phyloP scores from a whole-genome alignment of 1,140 invertebrate species.

The Daktulosphaira vitifoliae region DNA sequence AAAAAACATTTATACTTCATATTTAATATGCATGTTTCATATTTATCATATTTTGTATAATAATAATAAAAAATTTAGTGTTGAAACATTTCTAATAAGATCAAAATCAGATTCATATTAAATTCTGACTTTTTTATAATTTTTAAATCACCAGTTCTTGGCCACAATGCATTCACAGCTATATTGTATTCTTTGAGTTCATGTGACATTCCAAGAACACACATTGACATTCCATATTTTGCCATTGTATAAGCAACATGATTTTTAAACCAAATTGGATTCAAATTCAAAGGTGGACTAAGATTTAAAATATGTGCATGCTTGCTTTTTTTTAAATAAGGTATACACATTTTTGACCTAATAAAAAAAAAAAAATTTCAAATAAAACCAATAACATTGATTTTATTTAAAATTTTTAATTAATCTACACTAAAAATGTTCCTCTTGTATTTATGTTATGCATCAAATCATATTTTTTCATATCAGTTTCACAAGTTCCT shows the following conservation, averaged over 20 bases:
- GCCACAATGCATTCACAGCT: slow-evolving; percentile 96
- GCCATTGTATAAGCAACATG: slow-evolving; percentile 97
- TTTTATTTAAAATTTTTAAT: background rate
- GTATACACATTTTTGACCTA: slow-evolving; percentile 86
- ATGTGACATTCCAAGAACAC: slow-evolving; percentile 89
- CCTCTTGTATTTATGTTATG: slow-evolving; percentile 83
- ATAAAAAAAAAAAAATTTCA: slow-evolving; percentile 8
- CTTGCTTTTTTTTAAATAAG: slow-evolving; percentile 75
- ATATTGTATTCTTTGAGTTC: slow-evolving; percentile 78
- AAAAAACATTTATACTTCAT: too few species aligned
- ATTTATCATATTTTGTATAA: too few species aligned
- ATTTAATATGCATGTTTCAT: too few species aligned
- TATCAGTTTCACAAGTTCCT: slow-evolving; percentile 73
- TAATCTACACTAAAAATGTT: slow-evolving; percentile 76
- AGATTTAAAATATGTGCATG: slow-evolving; percentile 96
- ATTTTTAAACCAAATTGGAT: slow-evolving; percentile 76
- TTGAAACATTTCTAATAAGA: too few species aligned
- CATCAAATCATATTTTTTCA: slow-evolving; percentile 96
- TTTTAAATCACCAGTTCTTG: slow-evolving; percentile 64
- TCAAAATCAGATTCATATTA: too few species aligned
- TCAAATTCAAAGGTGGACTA: slow-evolving; percentile 87
- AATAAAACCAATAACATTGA: background rate
- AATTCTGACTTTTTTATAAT: too few species aligned
- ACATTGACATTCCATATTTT: slow-evolving; percentile 99
- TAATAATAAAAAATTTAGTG: too few species aligned